Evolutionary conservation across 2,888 invertebrate species (phyloP).

Genomic region (Torymus auratus): DNA sequence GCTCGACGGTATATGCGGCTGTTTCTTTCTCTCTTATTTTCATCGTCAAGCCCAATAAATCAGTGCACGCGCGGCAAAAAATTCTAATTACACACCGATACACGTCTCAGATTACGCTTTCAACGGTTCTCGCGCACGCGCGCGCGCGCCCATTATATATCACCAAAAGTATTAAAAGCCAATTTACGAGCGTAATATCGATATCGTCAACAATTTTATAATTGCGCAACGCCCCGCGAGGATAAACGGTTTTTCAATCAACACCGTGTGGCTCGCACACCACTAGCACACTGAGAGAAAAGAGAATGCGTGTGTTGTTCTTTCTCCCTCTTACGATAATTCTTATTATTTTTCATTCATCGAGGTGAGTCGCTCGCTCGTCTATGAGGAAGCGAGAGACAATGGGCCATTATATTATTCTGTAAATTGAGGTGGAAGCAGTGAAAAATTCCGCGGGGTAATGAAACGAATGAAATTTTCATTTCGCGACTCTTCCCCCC

Average conservation of each 20-base stretch:
- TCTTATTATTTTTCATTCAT: constrained; percentile 56
- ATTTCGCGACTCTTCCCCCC: constrained; percentile 44
- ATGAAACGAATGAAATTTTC: constrained; percentile 56
- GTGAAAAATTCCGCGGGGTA: constrained; percentile 38
- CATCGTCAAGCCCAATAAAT: constrained; percentile 15
- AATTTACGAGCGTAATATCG: constrained; percentile 42
- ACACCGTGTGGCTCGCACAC: too few species aligned
- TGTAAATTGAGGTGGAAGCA: constrained; percentile 54
- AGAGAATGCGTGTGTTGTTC: neutral
- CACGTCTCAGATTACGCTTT: constrained; percentile 30
- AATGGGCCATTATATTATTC: constrained; percentile 57
- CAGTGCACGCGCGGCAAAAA: constrained; percentile 18
- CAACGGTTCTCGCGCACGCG: too few species aligned
- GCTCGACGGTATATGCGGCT: too few species aligned
- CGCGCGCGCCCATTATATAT: constrained; percentile 2
- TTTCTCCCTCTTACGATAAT: constrained; percentile 22
- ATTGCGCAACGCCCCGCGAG: constrained; percentile 8
- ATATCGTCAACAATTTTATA: constrained; percentile 43
- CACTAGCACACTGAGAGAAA: constrained; percentile 22
- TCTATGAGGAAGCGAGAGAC: constrained; percentile 55
- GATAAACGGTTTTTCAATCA: constrained; percentile 32
- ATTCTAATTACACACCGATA: constrained; percentile 40
- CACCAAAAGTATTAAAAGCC: constrained; percentile 29
- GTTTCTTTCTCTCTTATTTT: neutral
- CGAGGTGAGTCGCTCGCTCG: constrained; percentile 50